A percentile compares a stretch with the other conserved stretches of the same genome.
Evolutionary conservation across 2,113 vertebrate genomes (phyloP).

Genomic region (Anolis carolinensis): DNA sequence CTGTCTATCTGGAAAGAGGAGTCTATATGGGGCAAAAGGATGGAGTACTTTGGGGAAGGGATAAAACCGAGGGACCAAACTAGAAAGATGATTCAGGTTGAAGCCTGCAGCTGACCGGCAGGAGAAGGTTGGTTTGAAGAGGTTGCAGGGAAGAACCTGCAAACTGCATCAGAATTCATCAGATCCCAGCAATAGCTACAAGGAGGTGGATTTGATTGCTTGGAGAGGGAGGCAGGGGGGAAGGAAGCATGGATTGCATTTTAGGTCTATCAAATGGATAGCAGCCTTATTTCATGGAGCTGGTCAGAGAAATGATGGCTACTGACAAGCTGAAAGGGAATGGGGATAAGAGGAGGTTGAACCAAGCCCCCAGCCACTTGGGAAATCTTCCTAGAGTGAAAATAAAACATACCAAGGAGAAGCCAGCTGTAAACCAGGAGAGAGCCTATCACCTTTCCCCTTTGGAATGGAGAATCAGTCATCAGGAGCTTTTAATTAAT

Average conservation of each 20-base stretch:
- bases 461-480: conserved; percentile 59
- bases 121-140: background rate
- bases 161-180: conserved; percentile 15
- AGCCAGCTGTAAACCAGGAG: conserved; percentile 56
- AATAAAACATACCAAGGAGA: conserved; percentile 31
- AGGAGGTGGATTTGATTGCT: conserved; percentile 3
- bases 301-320: background rate
- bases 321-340: background rate
- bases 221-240: conserved; percentile 9
- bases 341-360: background rate
- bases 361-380: conserved; percentile 5
- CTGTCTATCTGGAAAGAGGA: background rate
- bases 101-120: background rate
- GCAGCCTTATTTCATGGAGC: conserved; percentile 28
- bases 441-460: conserved; percentile 41
- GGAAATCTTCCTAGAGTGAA: conserved; percentile 7
- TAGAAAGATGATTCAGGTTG: background rate
- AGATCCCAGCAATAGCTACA: conserved; percentile 20
- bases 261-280: conserved; percentile 27
- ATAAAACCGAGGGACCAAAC: background rate
- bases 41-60: conserved; percentile 22
- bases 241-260: background rate
- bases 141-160: conserved; percentile 15
- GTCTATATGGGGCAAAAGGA: background rate
- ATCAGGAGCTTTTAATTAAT: conserved; percentile 78